Evolutionary conservation across 2,113 vertebrate species (phyloP), one percentile per base, ranked within the genome.

Genomic region (Siphamia tubifer): DNA sequence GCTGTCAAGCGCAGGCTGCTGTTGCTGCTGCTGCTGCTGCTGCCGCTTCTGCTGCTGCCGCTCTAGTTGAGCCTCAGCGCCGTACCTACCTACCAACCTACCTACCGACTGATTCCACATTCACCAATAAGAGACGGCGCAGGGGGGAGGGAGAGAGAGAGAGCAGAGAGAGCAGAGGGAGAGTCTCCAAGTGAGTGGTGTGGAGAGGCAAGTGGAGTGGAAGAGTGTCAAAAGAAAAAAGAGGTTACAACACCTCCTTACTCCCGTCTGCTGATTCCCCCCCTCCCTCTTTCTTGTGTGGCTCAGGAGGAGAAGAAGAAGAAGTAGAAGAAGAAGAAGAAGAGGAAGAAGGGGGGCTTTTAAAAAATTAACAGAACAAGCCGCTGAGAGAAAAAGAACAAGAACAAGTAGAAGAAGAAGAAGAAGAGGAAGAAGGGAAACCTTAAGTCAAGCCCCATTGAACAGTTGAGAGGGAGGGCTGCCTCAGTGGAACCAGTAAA

Each of bases 221-320:
- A 85, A 85, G 79, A 83, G 82, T 86, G 79, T 88, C 79, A 81
- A 83, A 85, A 85, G 85, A 87, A 86, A 86, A 89, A 87, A 84
- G 79, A 83, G 85, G 81, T 77, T 86, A 86, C 74, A 86, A 82
- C 81, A 86, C 63, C 77, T 87, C 77, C 51, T 61, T 79, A 53
- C 53, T 52, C 54, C 62, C 47, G 27, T 60, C 66, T 67, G 61
- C 63, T 35, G 74, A 30, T 17, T 7, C 17, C n/a, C 38, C 38
- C n/a, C n/a, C n/a, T n/a, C n/a, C 45, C 28, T 44, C 57, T 63
- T 49, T 68, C 52, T 60, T 45, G 57, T 75, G 63, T 53, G 72
- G 85, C 67, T 75, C 82, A 44, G n/a, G n/a, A 57, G 55, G 67
- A 45, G 64, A 84, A 62, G 74, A 77, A 56, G 71, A 70, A 34